These are phyloP conservation scores for Fratercula arctica DNA, from an alignment of 2,797 vertebrate species.

Conservation along the genomic window DNA sequence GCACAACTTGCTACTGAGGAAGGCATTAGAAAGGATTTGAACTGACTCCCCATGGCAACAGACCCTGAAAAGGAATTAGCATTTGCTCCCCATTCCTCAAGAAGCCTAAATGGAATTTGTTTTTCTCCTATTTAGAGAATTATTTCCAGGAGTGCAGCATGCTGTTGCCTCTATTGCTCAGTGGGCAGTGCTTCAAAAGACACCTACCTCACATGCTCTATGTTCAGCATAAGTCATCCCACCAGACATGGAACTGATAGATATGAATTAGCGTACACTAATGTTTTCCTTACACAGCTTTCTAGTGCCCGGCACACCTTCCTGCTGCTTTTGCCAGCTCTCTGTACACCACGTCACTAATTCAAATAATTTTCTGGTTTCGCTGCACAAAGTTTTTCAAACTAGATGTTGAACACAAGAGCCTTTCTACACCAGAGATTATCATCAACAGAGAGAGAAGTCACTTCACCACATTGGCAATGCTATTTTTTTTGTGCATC, in stretches of 20 bases:
- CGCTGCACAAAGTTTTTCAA: background rate
- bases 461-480: background rate
- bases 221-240: background rate
- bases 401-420: background rate
- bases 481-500: background rate
- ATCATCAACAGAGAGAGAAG: background rate
- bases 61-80: constrained; percentile 64
- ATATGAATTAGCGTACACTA: accelerated
- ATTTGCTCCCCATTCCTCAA: constrained; percentile 55
- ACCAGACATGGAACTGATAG: background rate
- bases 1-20: constrained; percentile 39
- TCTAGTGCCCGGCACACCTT: background rate
- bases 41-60: constrained; percentile 65
- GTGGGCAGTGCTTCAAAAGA: background rate
- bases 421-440: background rate
- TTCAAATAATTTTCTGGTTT: background rate
- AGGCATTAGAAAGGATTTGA: constrained; percentile 58
- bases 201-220: background rate
- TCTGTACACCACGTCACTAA: background rate
- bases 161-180: background rate
- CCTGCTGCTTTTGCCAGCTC: background rate
- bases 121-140: background rate
- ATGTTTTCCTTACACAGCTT: background rate
- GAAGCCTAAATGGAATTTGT: constrained; percentile 21
- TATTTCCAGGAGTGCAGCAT: background rate